These are phyloP conservation scores for Cheumatopsyche charites DNA, from an alignment of 1,140 invertebrate species.

Conservation along the genomic window DNA sequence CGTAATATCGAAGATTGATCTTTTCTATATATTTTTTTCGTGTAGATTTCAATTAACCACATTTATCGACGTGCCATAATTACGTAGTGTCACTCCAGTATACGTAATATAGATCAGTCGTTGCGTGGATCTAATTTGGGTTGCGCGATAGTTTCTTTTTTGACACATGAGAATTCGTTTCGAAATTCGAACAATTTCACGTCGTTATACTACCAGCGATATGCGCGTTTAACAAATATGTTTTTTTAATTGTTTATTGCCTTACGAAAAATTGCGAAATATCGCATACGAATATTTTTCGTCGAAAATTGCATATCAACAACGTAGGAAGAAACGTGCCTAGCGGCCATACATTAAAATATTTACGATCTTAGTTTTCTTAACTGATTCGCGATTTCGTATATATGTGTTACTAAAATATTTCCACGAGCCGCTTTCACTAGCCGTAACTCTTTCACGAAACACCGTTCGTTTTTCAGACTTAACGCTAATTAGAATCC, in stretches of 20 bases:
- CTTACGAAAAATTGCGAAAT: not conserved
- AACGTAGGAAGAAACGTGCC: not conserved
- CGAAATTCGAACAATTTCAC: not conserved
- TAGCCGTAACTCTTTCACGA: not conserved
- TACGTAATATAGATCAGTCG: not conserved
- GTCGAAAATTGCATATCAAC: not conserved
- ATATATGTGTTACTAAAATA: not conserved
- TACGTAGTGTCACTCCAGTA: not conserved
- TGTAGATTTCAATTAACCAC: too few species aligned
- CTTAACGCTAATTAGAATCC: not conserved
- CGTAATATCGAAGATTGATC: too few species aligned
- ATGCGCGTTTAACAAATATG: not conserved
- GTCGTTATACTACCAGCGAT: not conserved
- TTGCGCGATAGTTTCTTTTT: slow-evolving; percentile 12
- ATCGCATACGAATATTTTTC: not conserved
- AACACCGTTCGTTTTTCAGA: not conserved
- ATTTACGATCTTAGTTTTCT: slow-evolving; percentile 11
- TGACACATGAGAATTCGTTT: slow-evolving; percentile 6
- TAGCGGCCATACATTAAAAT: slow-evolving; percentile 1
- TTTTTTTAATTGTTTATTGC: not conserved
- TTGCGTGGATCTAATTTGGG: slow-evolving; percentile 12
- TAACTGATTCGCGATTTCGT: not conserved
- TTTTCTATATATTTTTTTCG: too few species aligned
- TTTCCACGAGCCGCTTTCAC: not conserved
- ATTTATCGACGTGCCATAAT: slow-evolving; percentile 10